Percentiles rank a stretch among this genome's conserved stretches.
Conservation (phyloP, 2,113 vertebrate genomes). For the Reinhardtius hippoglossoides region DNA sequence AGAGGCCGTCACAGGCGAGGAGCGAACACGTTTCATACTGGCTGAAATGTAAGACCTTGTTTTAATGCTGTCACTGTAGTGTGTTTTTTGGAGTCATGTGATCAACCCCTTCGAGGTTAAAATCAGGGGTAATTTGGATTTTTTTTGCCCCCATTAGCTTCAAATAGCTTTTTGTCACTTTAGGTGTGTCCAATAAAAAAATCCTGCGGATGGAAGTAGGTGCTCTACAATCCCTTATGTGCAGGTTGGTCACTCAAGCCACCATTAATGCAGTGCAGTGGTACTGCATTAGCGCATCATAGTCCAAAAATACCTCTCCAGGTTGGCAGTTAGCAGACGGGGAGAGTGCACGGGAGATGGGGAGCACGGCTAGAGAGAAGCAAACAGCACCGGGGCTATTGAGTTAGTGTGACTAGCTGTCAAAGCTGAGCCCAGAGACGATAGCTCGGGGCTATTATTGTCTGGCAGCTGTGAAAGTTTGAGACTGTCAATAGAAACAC, state of each 20-base stretch:
- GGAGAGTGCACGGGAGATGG: slow-evolving; percentile 22
- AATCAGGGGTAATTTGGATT: slow-evolving; percentile 15
- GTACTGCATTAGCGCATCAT: slow-evolving; percentile 19
- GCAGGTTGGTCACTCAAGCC: slow-evolving; percentile 9
- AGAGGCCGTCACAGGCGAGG: slow-evolving; percentile 35
- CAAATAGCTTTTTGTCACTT: slow-evolving; percentile 13
- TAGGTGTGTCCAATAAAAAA: neutral
- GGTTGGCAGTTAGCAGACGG: slow-evolving; percentile 12
- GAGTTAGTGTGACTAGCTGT: slow-evolving; percentile 48
- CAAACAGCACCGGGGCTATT: slow-evolving; percentile 41
- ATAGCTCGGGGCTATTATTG: slow-evolving; percentile 30
- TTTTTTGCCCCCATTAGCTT: neutral
- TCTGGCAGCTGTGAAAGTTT: slow-evolving; percentile 45
- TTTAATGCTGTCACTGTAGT: slow-evolving; percentile 17
- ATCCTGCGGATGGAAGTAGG: slow-evolving; percentile 1
- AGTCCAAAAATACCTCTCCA: slow-evolving; percentile 36
- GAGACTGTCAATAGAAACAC: neutral
- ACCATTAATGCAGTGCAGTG: slow-evolving; percentile 11
- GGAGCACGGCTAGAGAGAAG: slow-evolving; percentile 23
- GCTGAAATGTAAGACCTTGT: slow-evolving; percentile 30
- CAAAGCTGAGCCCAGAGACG: slow-evolving; percentile 33
- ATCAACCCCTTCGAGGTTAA: slow-evolving; percentile 9
- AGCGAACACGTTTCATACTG: slow-evolving; percentile 9
- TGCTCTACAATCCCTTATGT: slow-evolving; percentile 6
- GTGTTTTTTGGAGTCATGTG: slow-evolving; percentile 14